Evolutionary conservation across 2,797 vertebrate genomes (phyloP).

Genomic region (Tinamus major): DNA sequence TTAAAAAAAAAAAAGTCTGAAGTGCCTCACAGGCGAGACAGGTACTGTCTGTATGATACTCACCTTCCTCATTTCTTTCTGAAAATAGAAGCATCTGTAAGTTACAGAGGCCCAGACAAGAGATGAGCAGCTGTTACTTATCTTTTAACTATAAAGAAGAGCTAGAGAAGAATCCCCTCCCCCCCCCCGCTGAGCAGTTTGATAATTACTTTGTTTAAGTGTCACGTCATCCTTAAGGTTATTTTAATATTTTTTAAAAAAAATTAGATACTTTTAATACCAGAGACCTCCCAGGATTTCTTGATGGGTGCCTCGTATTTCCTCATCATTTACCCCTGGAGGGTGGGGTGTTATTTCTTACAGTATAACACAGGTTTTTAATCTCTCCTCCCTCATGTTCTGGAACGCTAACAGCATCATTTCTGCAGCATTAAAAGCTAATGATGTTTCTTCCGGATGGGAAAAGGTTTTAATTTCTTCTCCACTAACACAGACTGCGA

Average conservation of each 20-base stretch:
- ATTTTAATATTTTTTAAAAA: neutral
- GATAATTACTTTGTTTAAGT: neutral
- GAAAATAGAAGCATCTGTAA: neutral
- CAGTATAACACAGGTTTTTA: neutral
- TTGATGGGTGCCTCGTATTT: fast-evolving
- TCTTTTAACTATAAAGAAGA: neutral
- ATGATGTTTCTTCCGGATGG: neutral
- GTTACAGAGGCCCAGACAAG: neutral
- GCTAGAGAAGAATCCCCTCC: neutral
- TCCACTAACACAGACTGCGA: neutral
- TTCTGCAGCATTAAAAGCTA: neutral
- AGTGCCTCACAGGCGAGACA: neutral
- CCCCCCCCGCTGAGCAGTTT: neutral
- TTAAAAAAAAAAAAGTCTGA: neutral
- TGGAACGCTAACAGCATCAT: neutral
- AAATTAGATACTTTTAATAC: neutral
- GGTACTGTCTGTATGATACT: neutral
- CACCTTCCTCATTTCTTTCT: neutral
- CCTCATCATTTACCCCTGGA: neutral
- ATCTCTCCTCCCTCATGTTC: neutral
- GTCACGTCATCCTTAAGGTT: neutral
- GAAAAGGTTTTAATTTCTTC: neutral
- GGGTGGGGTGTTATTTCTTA: neutral
- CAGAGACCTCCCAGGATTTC: neutral
- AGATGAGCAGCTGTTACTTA: too few relatives aligned